These are phyloP conservation scores for Eubasilissa regina DNA, from an alignment of 1,140 invertebrate species.

Conservation along the genomic window DNA sequence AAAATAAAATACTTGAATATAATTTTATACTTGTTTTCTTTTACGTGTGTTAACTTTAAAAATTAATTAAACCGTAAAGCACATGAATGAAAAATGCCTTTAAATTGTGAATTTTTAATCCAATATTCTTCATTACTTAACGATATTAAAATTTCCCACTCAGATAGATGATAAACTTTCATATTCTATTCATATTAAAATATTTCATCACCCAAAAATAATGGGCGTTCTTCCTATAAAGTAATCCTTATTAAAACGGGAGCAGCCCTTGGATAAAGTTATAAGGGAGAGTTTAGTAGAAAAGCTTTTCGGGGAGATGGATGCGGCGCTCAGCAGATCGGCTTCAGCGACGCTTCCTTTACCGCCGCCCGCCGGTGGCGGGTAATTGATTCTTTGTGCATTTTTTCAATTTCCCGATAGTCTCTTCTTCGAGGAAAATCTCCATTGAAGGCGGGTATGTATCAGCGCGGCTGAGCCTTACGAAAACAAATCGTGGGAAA, in stretches of 20 bases:
- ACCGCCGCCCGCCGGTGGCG: conserved; percentile 1
- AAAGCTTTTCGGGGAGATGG: not conserved
- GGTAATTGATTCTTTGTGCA: conserved; percentile 54
- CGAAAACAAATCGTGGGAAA: too few species aligned
- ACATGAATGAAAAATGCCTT: not conserved
- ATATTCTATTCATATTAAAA: conserved; percentile 8
- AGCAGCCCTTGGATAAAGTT: conserved; percentile 16
- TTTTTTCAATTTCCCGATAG: conserved; percentile 32
- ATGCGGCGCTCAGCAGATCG: not conserved
- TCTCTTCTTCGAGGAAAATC: not conserved
- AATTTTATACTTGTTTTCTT: too few species aligned
- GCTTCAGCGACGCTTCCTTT: too few species aligned
- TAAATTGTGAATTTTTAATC: not conserved
- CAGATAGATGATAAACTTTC: not conserved
- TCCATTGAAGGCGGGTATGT: not conserved
- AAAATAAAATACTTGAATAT: too few species aligned
- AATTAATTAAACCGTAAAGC: too few species aligned
- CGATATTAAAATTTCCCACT: conserved; percentile 1
- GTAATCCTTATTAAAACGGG: conserved; percentile 36
- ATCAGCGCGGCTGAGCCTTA: not conserved
- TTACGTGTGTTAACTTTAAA: too few species aligned
- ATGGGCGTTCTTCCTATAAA: conserved; percentile 15
- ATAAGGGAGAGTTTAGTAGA: conserved; percentile 21
- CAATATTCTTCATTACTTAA: not conserved
- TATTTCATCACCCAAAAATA: conserved; percentile 22